A percentile compares a stretch with the other conserved stretches of the same genome.
These are phyloP conservation scores for Cygnus atratus DNA, from an alignment of 2,113 vertebrate genomes.

Conservation along the genomic window DNA sequence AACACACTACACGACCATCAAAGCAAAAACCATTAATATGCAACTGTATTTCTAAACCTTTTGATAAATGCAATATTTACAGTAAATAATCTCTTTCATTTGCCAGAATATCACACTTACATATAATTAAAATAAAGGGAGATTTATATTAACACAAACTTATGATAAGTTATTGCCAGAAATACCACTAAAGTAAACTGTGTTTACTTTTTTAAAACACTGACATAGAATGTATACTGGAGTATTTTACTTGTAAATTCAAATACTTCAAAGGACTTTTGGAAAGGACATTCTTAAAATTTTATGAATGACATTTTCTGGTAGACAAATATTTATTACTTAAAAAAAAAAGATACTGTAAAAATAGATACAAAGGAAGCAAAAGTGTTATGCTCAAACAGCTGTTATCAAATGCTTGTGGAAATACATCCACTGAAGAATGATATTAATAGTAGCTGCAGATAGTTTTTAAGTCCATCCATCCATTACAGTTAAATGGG, in stretches of 20 bases:
- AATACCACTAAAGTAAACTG: background rate
- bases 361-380: slow-evolving; percentile 29
- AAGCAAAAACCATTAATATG: background rate
- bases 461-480: slow-evolving; percentile 37
- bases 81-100: background rate
- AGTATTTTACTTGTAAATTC: background rate
- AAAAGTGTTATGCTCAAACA: slow-evolving; percentile 9
- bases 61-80: background rate
- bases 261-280: background rate
- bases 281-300: background rate
- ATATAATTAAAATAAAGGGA: background rate
- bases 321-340: background rate
- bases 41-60: background rate
- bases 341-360: background rate
- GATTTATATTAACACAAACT: background rate
- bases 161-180: background rate
- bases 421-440: slow-evolving; percentile 3
- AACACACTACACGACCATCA: background rate
- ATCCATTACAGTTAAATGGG: slow-evolving; percentile 7
- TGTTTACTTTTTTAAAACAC: background rate
- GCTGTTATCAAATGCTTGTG: slow-evolving; percentile 23
- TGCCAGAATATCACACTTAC: background rate
- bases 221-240: background rate
- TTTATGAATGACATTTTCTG: background rate
- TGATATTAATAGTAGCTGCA: slow-evolving; percentile 47